phyloP scores from a whole-genome alignment of 2,113 vertebrate genomes.

The Megalops atlanticus region DNA sequence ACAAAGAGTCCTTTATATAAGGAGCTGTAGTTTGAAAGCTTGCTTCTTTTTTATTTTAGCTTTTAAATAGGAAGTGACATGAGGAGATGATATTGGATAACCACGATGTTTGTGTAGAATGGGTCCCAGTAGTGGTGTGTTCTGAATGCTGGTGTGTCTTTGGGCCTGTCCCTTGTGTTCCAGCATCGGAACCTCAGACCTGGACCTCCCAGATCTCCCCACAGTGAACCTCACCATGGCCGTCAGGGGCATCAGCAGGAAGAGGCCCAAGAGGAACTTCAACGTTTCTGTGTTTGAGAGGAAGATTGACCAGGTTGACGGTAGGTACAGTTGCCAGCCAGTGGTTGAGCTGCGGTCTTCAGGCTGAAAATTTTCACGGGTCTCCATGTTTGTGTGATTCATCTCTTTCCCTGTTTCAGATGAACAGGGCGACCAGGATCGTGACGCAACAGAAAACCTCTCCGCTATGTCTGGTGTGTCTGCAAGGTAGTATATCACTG shows the following conservation, averaged over 20 bases:
- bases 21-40: not conserved
- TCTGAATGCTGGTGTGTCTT: not conserved
- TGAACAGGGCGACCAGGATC: not conserved
- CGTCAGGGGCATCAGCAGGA: conserved; percentile 55
- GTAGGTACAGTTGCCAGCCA: conserved; percentile 28
- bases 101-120: not conserved
- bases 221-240: conserved; percentile 37
- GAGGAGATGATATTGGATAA: not conserved
- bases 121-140: too few species aligned
- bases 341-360: too few species aligned
- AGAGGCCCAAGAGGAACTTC: conserved; percentile 52
- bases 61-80: not conserved
- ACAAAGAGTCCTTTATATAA: not conserved
- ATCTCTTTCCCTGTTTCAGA: not conserved
- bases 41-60: not conserved
- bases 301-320: conserved; percentile 45
- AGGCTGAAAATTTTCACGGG: too few species aligned
- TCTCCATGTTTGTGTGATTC: not conserved
- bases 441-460: not conserved
- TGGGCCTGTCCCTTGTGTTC: conserved; percentile 14
- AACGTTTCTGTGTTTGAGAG: conserved; percentile 64
- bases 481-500: not conserved
- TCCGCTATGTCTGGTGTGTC: not conserved
- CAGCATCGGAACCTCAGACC: conserved; percentile 59
- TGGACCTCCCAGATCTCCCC: conserved; percentile 66